Base-by-base conservation (phyloP, 1,140 invertebrate genomes). In the Papilio aristodemus region DNA sequence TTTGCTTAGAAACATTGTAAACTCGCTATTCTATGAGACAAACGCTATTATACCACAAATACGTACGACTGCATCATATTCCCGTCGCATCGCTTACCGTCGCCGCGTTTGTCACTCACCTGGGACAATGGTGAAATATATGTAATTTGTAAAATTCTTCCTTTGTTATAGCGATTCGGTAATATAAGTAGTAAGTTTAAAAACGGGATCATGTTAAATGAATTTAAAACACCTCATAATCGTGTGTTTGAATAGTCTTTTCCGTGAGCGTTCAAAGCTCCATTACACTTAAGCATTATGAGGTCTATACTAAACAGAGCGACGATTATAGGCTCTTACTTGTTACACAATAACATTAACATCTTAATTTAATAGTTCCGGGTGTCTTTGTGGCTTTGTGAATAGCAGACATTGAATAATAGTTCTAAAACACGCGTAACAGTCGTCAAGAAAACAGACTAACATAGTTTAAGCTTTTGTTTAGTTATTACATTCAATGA, bases 401-500 rank as follows among this genome's bases (percentile, higher is more conserved):
- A 25, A 54, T 54, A 54, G 46, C 17, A 54, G 46, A 54, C 46
- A 54, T 54, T 54, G 46, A 54, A 54, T 54, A 54, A 54, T 54
- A 9, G 46, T 25, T 13, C 10, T 54, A 11, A 32, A 2, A 32
- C 27, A 54, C 46, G 46, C 46, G 46, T 54, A 54, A 54, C 46
- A 54, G 19, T 54, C 9, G 14, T 7, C 0, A 10, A 4, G 17
- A 54, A 54, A 54, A 54, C n/a, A n/a, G n/a, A n/a, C n/a, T n/a
- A n/a, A n/a, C 10, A 22, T 8, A 22, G 9, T 54, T 22, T 11
- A 54, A 25, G 11, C 17, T 54, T 54, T 22, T 54, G 10, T 25
- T 54, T 54, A 54, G 17, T 4, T 22, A 22, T 50, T 19, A 22
- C 19, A 50, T 19, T 11, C 22, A 4, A 22, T 39, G 9, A 11